These are phyloP conservation scores for Stegophylla sp. DNA, from an alignment of 2,888 invertebrate genomes.

Conservation along the genomic window DNA sequence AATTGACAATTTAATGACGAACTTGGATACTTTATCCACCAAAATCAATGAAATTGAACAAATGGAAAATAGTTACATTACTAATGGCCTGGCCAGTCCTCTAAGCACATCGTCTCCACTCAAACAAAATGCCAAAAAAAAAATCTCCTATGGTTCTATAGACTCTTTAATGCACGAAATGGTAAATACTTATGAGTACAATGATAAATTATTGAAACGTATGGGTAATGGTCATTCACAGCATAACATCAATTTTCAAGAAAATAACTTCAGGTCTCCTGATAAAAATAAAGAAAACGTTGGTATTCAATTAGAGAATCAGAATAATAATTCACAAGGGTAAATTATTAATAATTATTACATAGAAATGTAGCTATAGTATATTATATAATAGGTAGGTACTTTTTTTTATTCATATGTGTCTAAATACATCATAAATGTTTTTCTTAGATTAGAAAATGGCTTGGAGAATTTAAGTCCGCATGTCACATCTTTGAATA, in stretches of 20 bases:
- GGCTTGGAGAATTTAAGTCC: constrained; percentile 6
- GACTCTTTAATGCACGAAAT: constrained; percentile 45
- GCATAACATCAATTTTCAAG: constrained; percentile 29
- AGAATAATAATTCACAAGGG: constrained; percentile 38
- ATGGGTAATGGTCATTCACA: not conserved
- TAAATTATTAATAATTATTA: not conserved
- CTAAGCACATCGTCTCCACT: constrained; percentile 49
- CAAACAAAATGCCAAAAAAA: constrained; percentile 9
- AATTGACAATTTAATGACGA: constrained; percentile 51
- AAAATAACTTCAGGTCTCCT: constrained; percentile 7
- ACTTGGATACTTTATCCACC: constrained; percentile 35
- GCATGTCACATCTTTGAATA: not conserved
- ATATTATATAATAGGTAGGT: not conserved
- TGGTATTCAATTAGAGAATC: not conserved
- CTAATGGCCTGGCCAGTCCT: constrained; percentile 42
- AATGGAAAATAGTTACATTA: constrained; percentile 47
- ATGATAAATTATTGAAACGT: constrained; percentile 31
- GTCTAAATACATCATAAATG: not conserved
- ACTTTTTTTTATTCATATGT: no score
- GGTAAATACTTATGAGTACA: constrained; percentile 44
- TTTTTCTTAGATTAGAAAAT: constrained; percentile 12
- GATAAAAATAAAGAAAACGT: not conserved
- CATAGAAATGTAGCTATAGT: not conserved
- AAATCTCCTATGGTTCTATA: constrained; percentile 33
- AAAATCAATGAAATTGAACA: constrained; percentile 49